Percentiles rank a stretch among this genome's conserved stretches.
phyloP scores from a whole-genome alignment of 2,113 vertebrate species.

The Anarhynchus alexandrinus region DNA sequence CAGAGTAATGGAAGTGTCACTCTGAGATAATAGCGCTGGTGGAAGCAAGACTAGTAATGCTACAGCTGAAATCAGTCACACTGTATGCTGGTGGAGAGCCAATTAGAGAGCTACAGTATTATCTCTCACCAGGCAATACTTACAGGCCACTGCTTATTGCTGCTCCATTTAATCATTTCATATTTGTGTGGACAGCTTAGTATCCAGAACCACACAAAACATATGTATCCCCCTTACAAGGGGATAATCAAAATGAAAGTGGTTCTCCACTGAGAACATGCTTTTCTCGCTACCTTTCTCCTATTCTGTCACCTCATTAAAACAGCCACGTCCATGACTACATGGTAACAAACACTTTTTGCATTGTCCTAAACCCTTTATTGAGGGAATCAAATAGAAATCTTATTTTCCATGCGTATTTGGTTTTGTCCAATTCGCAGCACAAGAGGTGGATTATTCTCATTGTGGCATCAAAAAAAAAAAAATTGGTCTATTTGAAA shows the following conservation, averaged over 20 bases:
- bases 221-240: constrained; percentile 1
- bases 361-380: background rate
- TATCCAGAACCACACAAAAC: constrained; percentile 11
- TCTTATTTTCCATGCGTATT: background rate
- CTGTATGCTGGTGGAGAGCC: constrained; percentile 70
- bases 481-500: background rate
- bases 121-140: constrained; percentile 73
- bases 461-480: background rate
- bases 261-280: background rate
- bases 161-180: constrained; percentile 69
- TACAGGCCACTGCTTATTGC: constrained; percentile 62
- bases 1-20: constrained; percentile 96
- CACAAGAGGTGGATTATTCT: background rate
- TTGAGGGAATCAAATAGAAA: background rate
- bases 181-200: constrained; percentile 48
- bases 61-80: constrained; percentile 79
- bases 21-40: constrained; percentile 89
- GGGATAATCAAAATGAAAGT: constrained; percentile 32
- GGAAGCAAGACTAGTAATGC: constrained; percentile 76
- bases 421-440: background rate
- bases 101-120: constrained; percentile 76
- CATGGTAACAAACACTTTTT: background rate
- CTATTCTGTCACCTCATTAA: background rate
- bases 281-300: background rate
- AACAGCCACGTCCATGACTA: background rate